Evolutionary conservation across 2,888 invertebrate genomes (phyloP), one percentile per base, ranked within the genome.

Genomic region (Drosophila macrospina): DNA sequence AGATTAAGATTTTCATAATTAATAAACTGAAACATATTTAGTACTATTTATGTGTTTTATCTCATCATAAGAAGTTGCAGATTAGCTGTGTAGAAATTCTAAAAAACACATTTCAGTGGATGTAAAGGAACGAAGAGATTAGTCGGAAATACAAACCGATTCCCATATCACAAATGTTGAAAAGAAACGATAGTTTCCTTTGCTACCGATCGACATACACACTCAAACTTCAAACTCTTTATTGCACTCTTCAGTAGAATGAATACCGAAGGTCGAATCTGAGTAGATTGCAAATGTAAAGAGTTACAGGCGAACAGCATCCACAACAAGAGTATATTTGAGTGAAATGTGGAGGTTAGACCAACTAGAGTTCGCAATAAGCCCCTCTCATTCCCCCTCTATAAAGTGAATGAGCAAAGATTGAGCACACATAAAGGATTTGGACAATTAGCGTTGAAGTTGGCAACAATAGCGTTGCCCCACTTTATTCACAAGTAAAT

Each of bases 271-370:
- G n/a, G n/a, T n/a, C n/a, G n/a, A n/a, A n/a, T n/a, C n/a, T n/a
- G n/a, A n/a, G n/a, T n/a, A n/a, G n/a, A n/a, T n/a, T n/a, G n/a
- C n/a, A n/a, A n/a, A n/a, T n/a, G 5, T 11, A 1, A 16, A 47
- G 3, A 30, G 16, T 32, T 32, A 47, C 30, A 47, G 20, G 30
- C n/a, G 20, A 24, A 50, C 24, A 48, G 34, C 34, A 34, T 36
- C 5, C 8, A 20, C 7, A 48, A n/a, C n/a, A n/a, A n/a, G 11
- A 0, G 30, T 5, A 34, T 11, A 34, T n/a, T 11, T 34, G 1
- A 34, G 5, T n/a, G n/a, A 34, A n/a, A 41, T 1, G 20, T 11
- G 16, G 16, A 20, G 41, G 20, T 20, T 24, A 41, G n/a, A n/a
- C n/a, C n/a, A 20, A 11, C 5, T 8, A 41, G 6, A 20, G 11